Percentiles rank a stretch among this genome's conserved stretches.
These are phyloP conservation scores for Amniataba percoides DNA, from an alignment of 2,797 vertebrate genomes.

Conservation along the genomic window DNA sequence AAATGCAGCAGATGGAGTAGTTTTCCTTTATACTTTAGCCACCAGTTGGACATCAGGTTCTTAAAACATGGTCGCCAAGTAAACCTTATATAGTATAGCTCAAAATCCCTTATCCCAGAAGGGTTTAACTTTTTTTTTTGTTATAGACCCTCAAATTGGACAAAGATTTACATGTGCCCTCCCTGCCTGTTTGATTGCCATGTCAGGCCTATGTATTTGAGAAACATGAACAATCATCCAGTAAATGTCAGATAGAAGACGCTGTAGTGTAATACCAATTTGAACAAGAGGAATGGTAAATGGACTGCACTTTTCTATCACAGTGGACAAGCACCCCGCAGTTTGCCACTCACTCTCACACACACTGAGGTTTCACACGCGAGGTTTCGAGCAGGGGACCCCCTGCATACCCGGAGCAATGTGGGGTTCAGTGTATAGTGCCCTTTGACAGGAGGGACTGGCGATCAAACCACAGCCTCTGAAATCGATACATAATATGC, in stretches of 20 bases:
- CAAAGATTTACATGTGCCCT: too few relatives aligned
- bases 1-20: neutral
- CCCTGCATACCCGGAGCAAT: neutral
- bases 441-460: neutral
- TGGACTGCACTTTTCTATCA: too few relatives aligned
- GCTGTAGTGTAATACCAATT: neutral
- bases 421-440: neutral
- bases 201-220: too few relatives aligned
- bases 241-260: slow-evolving; percentile 1
- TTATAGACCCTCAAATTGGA: neutral
- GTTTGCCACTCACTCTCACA: neutral
- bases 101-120: neutral
- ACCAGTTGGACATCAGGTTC: neutral
- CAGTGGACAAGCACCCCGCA: neutral
- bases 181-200: too few relatives aligned
- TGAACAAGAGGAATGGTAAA: neutral
- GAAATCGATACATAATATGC: too few relatives aligned
- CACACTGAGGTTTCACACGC: neutral
- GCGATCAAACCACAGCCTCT: neutral
- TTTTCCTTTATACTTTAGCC: too few relatives aligned
- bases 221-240: too few relatives aligned
- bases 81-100: neutral
- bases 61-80: neutral
- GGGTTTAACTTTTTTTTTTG: neutral
- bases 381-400: neutral